phyloP scores from a whole-genome alignment of 2,888 invertebrate genomes.

The Margaritifera margaritifera region DNA sequence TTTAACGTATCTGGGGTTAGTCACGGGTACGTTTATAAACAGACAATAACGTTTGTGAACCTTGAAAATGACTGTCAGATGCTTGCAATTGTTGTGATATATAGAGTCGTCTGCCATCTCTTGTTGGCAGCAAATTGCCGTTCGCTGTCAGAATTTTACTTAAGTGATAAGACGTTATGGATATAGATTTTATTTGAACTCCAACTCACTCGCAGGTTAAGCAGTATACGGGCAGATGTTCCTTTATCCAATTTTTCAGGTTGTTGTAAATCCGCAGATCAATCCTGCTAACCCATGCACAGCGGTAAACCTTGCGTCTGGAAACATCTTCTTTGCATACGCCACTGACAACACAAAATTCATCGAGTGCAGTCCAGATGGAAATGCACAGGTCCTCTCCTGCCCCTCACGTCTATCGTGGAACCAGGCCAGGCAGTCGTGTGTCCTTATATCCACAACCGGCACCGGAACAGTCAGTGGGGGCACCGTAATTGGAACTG shows the following conservation, averaged over 20 bases:
- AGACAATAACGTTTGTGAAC: too few species aligned
- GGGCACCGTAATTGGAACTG: background rate
- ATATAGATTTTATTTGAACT: background rate
- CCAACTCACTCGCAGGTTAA: background rate
- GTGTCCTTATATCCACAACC: conserved; percentile 23
- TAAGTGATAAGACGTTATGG: too few species aligned
- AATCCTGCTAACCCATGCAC: conserved; percentile 33
- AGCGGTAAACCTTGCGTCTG: conserved; percentile 27
- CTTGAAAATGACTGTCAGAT: too few species aligned
- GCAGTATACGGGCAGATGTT: background rate
- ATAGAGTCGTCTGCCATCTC: too few species aligned
- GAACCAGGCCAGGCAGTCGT: conserved; percentile 31
- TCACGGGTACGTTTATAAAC: too few species aligned
- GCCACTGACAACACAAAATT: conserved; percentile 41
- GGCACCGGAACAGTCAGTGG: conserved; percentile 1
- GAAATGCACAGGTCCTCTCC: conserved; percentile 31
- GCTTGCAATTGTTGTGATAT: too few species aligned
- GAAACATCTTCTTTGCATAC: conserved; percentile 34
- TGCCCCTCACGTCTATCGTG: conserved; percentile 44
- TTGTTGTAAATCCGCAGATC: background rate
- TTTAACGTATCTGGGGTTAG: too few species aligned
- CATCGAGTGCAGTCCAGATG: conserved; percentile 40
- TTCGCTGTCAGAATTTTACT: too few species aligned
- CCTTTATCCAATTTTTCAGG: background rate
- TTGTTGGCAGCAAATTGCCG: too few species aligned